A percentile compares a stretch with the other conserved stretches of the same genome.
Conservation (phyloP, 2,113 vertebrate species). For the Miniopterus natalensis region DNA sequence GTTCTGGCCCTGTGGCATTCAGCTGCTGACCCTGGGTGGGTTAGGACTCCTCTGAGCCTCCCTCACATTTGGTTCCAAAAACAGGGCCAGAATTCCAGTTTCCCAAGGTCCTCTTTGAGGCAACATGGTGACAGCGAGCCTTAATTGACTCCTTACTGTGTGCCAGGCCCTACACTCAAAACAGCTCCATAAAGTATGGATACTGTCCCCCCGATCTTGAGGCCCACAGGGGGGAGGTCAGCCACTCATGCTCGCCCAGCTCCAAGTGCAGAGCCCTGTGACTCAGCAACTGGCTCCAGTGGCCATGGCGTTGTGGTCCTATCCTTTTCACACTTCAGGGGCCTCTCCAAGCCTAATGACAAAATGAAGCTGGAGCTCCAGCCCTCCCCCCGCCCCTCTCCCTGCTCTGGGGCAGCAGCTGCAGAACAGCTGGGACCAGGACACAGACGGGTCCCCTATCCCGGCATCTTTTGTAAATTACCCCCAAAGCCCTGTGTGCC, state of each 20-base stretch:
- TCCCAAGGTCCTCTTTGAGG: not conserved
- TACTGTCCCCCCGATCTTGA: not conserved
- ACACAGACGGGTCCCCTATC: not conserved
- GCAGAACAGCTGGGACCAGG: constrained; percentile 60
- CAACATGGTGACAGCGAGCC: not conserved
- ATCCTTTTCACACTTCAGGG: not conserved
- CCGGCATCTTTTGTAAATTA: not conserved
- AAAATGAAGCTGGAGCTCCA: not conserved
- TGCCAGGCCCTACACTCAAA: not conserved
- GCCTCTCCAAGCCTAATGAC: not conserved
- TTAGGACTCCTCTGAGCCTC: not conserved
- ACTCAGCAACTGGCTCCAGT: not conserved
- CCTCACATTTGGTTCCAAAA: not conserved
- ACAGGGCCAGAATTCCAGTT: not conserved
- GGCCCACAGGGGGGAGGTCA: not conserved
- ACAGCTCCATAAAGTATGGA: not conserved
- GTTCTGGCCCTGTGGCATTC: not conserved
- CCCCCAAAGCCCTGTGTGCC: not conserved
- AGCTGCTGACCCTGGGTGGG: not conserved
- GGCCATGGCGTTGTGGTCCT: not conserved
- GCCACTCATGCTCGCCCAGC: fast-evolving
- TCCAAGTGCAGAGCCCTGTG: not conserved
- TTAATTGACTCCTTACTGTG: not conserved
- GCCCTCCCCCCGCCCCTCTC: too few relatives aligned
- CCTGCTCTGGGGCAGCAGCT: constrained; percentile 31